Percentiles rank a stretch among this genome's conserved stretches.
phyloP scores from a whole-genome alignment of 1,140 invertebrate species.

The Plectus sambesii region DNA sequence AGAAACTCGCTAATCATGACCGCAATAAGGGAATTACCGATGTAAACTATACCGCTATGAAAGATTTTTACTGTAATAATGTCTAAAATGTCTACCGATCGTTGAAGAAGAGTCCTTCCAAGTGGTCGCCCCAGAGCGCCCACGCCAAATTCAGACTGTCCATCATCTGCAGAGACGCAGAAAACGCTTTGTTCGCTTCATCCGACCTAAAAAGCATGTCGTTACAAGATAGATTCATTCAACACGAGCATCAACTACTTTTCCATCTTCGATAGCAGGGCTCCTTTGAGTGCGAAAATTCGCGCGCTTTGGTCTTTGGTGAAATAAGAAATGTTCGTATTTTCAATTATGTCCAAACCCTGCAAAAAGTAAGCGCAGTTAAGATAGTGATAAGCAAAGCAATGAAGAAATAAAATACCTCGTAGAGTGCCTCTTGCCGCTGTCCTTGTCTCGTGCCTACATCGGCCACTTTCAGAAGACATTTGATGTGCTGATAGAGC shows the following conservation, averaged over 20 bases:
- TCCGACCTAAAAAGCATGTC: slow-evolving; percentile 51
- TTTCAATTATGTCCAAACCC: slow-evolving; percentile 84
- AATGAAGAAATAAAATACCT: too few relatives aligned
- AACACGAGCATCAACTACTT: not conserved
- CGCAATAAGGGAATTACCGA: too few relatives aligned
- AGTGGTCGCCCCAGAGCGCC: slow-evolving; percentile 91
- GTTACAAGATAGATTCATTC: not conserved
- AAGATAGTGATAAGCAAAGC: too few relatives aligned
- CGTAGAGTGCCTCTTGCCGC: not conserved
- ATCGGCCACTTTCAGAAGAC: slow-evolving; percentile 77
- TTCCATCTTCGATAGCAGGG: not conserved
- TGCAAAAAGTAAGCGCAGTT: slow-evolving; percentile 42
- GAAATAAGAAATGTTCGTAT: slow-evolving; percentile 86
- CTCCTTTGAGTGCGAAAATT: slow-evolving; percentile 82
- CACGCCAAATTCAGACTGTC: slow-evolving; percentile 85
- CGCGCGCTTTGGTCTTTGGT: slow-evolving; percentile 92
- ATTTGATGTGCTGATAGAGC: slow-evolving; percentile 88
- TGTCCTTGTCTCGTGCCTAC: slow-evolving; percentile 58
- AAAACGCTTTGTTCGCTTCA: slow-evolving; percentile 89
- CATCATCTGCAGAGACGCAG: slow-evolving; percentile 78
- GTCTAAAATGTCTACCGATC: too few relatives aligned
- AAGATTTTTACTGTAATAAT: too few relatives aligned
- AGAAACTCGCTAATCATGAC: too few relatives aligned
- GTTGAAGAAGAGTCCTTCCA: slow-evolving; percentile 53
- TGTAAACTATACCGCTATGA: too few relatives aligned